Evolutionary conservation across 2,113 vertebrate genomes (phyloP), one percentile per base, ranked within the genome.

Genomic region (Hippocampus barbouri): DNA sequence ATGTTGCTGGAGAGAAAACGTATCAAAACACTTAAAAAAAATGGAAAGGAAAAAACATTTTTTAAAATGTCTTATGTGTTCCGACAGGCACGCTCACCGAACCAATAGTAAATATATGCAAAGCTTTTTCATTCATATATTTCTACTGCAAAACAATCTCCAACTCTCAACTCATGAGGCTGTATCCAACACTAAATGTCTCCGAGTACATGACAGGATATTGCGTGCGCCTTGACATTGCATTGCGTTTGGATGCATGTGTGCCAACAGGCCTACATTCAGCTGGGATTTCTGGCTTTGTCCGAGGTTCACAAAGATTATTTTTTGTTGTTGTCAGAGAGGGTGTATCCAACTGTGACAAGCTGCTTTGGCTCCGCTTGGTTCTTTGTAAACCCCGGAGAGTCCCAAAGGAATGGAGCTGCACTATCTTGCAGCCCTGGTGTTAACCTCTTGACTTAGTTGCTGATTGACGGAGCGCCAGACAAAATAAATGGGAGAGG

Each of bases 311-410:
- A 84, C 89, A 91, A 89, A 91, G 87, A 86, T 86, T 83, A 85
- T 82, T 81, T 85, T 86, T 83, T 85, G 80, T 85, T 84, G 74
- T 85, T 88, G 85, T 86, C 83, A 78, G 71, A 85, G 88, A 91
- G 92, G 88, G 89, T 91, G 89, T 92, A 88, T 87, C 89, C 89
- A 85, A 91, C 90, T 90, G 90, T 91, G 89, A 90, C 84, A 91
- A 91, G 87, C 85, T 86, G 91, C 78, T 87, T 38, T 82, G 72
- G 78, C 83, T 82, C 74, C 64, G 72, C 25, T 72, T 57, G 66
- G 82, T 77, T 74, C 70, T 76, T 72, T 77, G 34, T 83, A 93
- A 94, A 92, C 57, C 85, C 85, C 64, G 92, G 86, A 86, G 79
- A 78, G 91, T 87, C 81, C 79, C 71, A 0, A 41, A 72, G 85